Percentiles rank a stretch among this genome's conserved stretches.
Evolutionary conservation across 2,888 invertebrate genomes (phyloP).

Genomic region (Acanthosepion esculentum): DNA sequence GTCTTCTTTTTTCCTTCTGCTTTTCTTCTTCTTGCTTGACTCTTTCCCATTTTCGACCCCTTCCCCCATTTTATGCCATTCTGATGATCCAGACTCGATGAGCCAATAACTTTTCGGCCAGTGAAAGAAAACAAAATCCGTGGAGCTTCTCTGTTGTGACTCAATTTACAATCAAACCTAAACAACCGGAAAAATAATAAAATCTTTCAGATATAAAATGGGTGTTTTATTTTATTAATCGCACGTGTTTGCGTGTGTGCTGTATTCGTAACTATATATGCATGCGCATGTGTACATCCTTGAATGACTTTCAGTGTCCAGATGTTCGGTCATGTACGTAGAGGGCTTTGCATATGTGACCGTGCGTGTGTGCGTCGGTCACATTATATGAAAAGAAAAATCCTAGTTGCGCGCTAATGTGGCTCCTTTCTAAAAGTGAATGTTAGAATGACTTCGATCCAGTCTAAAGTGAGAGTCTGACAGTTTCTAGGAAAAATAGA

Average conservation of each 20-base stretch:
- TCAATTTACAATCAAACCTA: neutral
- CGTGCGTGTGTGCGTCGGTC: neutral
- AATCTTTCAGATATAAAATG: neutral
- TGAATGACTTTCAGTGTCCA: neutral
- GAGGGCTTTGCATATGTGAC: too few species aligned
- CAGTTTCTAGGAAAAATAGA: too few species aligned
- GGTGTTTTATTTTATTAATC: neutral
- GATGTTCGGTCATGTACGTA: neutral
- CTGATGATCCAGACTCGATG: neutral
- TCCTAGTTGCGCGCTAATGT: neutral
- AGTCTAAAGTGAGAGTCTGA: neutral
- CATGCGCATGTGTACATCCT: neutral
- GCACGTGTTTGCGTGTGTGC: neutral
- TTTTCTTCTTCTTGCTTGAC: neutral
- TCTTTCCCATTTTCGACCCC: neutral
- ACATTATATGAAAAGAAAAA: neutral
- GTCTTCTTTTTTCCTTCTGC: neutral
- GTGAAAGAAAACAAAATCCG: neutral
- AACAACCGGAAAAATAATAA: neutral
- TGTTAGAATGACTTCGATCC: neutral
- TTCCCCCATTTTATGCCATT: neutral
- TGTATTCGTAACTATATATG: neutral
- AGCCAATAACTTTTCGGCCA: neutral
- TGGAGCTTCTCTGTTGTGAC: neutral
- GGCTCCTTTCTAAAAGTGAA: neutral